A percentile compares a stretch with the other conserved stretches of the same genome.
These are phyloP conservation scores for Cenopis cana DNA, from an alignment of 2,888 invertebrate species.

Conservation along the genomic window DNA sequence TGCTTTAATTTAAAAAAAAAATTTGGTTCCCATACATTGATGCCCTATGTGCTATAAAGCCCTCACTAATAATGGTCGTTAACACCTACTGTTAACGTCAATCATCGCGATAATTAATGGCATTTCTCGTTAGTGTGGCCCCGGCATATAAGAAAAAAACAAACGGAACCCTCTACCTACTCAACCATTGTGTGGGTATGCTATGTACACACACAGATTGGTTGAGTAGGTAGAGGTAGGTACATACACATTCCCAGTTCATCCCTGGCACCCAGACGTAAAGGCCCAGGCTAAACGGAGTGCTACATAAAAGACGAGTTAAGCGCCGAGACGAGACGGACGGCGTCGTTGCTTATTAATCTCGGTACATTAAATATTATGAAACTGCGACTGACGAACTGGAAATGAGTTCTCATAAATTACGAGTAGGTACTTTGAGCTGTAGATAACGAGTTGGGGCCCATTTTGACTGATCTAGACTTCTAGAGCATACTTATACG, in stretches of 20 bases:
- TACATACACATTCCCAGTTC: constrained; percentile 48
- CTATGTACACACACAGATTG: too few species aligned
- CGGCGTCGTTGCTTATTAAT: constrained; percentile 70
- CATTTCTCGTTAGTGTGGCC: too few species aligned
- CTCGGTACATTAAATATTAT: constrained; percentile 70
- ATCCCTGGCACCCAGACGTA: constrained; percentile 58
- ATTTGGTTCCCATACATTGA: too few species aligned
- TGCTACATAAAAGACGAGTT: constrained; percentile 50
- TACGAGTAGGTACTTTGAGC: constrained; percentile 29
- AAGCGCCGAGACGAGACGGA: constrained; percentile 51
- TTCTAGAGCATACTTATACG: neutral
- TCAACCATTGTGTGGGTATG: too few species aligned
- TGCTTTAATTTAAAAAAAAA: too few species aligned
- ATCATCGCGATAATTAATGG: too few species aligned
- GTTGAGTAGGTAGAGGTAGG: too few species aligned
- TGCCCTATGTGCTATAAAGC: too few species aligned
- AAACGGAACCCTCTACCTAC: too few species aligned
- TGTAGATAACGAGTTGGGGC: constrained; percentile 10
- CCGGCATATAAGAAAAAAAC: too few species aligned
- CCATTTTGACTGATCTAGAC: constrained; percentile 4
- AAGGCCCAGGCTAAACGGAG: constrained; percentile 15
- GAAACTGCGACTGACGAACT: constrained; percentile 29
- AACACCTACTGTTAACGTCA: too few species aligned
- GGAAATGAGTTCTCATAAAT: constrained; percentile 31
- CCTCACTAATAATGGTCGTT: too few species aligned